Conservation (phyloP, 2,888 invertebrate genomes). For the Achlya flavicornis region DNA sequence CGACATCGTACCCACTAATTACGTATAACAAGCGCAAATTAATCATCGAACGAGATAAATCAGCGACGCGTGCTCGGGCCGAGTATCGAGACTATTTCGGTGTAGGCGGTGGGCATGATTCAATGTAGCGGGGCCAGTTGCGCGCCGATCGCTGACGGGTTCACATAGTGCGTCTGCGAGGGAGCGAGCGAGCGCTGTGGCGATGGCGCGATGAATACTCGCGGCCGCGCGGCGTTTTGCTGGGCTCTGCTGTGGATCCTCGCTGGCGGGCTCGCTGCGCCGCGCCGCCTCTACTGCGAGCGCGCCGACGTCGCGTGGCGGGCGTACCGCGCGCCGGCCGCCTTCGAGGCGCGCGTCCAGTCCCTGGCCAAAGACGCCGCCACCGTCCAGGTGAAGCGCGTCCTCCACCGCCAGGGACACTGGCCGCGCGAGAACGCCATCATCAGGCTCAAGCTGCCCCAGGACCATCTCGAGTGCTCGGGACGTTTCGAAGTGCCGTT, state of each 20-base stretch:
- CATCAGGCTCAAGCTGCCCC: conserved; percentile 66
- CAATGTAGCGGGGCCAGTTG: conserved; percentile 64
- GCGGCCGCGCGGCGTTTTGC: conserved; percentile 79
- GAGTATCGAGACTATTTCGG: conserved; percentile 70
- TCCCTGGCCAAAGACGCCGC: conserved; percentile 72
- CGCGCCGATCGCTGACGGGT: conserved; percentile 75
- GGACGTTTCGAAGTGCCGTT: conserved; percentile 79
- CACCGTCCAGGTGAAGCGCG: conserved; percentile 73
- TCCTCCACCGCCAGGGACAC: conserved; percentile 71
- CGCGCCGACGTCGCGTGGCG: conserved; percentile 82
- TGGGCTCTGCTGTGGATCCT: conserved; percentile 74
- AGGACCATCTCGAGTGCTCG: conserved; percentile 64
- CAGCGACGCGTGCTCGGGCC: conserved; percentile 57
- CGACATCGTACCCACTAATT: conserved; percentile 61
- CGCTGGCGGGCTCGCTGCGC: conserved; percentile 61
- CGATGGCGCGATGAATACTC: conserved; percentile 81
- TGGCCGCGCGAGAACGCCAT: conserved; percentile 73
- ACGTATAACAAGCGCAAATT: conserved; percentile 68
- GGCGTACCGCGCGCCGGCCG: conserved; percentile 79
- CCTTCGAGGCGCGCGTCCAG: conserved; percentile 79
- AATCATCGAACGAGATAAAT: conserved; percentile 72
- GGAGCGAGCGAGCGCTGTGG: conserved; percentile 59
- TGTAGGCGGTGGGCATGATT: conserved; percentile 64
- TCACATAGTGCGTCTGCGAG: conserved; percentile 53
- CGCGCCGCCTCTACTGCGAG: conserved; percentile 79